Conservation (phyloP, 2,797 vertebrate species). For the Tangara arthus region DNA sequence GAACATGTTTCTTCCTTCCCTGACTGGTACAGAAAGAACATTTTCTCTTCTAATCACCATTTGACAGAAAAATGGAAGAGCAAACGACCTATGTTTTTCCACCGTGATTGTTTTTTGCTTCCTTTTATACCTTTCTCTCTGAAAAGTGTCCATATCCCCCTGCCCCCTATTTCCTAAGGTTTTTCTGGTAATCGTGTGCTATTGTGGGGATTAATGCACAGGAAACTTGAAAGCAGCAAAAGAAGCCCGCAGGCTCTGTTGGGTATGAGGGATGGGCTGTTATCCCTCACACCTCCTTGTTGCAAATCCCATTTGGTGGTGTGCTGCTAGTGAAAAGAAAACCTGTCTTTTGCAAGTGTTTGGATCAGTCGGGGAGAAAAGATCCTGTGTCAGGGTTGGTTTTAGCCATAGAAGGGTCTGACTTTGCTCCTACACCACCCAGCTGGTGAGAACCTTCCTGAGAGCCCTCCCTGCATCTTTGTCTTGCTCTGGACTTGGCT, state of each 20-base stretch:
- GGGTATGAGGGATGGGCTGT: conserved; percentile 21
- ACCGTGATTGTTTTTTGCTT: neutral
- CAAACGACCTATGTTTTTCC: conserved; percentile 23
- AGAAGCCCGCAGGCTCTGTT: conserved; percentile 8
- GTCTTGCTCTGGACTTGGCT: neutral
- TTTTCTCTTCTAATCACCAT: conserved; percentile 58
- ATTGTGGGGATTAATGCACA: conserved; percentile 23
- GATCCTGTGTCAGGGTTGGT: neutral
- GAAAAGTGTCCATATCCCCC: conserved; percentile 40
- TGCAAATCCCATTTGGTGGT: conserved; percentile 7
- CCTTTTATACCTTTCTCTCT: conserved; percentile 15
- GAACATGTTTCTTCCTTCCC: conserved; percentile 20
- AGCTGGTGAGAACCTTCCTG: neutral
- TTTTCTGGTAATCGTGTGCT: conserved; percentile 53
- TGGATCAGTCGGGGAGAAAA: neutral
- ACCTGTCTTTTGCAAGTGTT: neutral
- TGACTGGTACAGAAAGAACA: neutral
- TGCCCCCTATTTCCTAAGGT: conserved; percentile 45
- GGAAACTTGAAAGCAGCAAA: conserved; percentile 31
- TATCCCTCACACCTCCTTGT: neutral
- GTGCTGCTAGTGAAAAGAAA: conserved; percentile 20
- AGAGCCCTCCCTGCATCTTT: neutral
- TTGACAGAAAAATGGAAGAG: conserved; percentile 51
- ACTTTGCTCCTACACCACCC: neutral
- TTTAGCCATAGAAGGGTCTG: neutral